phyloP scores from a whole-genome alignment of 1,140 invertebrate genomes.

The Zaprionus davidi region DNA sequence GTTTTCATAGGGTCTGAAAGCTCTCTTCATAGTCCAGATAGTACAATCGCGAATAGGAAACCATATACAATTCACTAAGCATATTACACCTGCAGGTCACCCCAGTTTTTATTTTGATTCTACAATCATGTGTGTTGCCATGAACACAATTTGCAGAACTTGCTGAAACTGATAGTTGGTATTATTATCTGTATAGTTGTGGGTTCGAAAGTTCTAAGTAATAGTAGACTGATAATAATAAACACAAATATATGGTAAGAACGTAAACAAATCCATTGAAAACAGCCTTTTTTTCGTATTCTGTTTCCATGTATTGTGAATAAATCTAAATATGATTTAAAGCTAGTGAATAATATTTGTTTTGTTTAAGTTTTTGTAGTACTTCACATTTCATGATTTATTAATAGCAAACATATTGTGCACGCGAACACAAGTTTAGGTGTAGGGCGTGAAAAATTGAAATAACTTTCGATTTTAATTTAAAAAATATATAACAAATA shows the following conservation, averaged over 20 bases:
- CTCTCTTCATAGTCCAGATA: background rate
- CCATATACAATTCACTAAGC: background rate
- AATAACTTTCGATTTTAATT: too few species aligned
- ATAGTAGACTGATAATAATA: background rate
- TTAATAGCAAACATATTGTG: too few species aligned
- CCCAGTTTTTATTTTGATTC: background rate
- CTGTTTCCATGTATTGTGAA: background rate
- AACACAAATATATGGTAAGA: background rate
- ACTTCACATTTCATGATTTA: too few species aligned
- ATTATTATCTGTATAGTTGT: background rate
- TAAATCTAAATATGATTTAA: background rate
- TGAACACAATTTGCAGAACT: background rate
- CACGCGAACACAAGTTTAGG: too few species aligned
- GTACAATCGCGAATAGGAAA: background rate
- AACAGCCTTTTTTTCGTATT: background rate
- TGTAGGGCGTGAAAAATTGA: too few species aligned
- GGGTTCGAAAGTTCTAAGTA: background rate
- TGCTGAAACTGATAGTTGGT: background rate
- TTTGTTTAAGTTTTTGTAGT: too few species aligned
- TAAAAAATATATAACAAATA: too few species aligned
- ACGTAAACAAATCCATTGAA: background rate
- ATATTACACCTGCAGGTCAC: background rate
- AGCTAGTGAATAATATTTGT: too few species aligned
- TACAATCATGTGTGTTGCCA: conserved; percentile 2
- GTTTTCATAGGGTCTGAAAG: background rate